phyloP scores from a whole-genome alignment of 92 coral and sea anemone genomes.

The Siderastrea siderea region DNA sequence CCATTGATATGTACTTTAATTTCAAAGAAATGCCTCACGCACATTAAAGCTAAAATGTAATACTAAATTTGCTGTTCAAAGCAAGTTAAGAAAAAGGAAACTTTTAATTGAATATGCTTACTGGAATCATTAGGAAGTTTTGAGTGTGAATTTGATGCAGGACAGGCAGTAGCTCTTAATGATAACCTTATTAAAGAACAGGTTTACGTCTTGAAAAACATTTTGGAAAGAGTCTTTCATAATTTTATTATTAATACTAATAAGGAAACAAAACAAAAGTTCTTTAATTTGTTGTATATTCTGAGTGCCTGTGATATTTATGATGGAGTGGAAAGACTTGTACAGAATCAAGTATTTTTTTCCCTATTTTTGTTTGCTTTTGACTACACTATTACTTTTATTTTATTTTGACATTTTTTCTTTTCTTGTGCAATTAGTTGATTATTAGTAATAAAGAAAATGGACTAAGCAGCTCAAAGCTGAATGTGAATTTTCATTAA shows the following conservation, averaged over 20 bases:
- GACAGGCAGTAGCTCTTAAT: too few species aligned
- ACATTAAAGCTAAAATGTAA: too few species aligned
- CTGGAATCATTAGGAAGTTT: too few species aligned
- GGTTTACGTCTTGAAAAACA: neutral
- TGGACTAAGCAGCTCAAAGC: neutral
- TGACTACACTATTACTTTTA: neutral
- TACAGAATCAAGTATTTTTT: constrained; percentile 15
- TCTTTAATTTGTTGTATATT: neutral
- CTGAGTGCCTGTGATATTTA: neutral
- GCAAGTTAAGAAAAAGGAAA: too few species aligned
- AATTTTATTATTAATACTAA: too few species aligned
- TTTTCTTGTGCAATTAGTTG: neutral
- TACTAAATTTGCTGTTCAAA: too few species aligned
- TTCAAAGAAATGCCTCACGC: too few species aligned
- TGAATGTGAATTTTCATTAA: neutral
- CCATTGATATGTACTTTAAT: too few species aligned
- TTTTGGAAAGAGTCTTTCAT: neutral
- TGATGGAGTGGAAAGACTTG: constrained; percentile 11
- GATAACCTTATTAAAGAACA: too few species aligned
- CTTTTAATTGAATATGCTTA: too few species aligned
- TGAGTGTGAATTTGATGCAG: too few species aligned
- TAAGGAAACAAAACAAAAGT: neutral
- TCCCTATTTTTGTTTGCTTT: neutral
- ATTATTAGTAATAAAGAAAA: neutral
- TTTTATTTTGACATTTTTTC: neutral